phyloP scores from a whole-genome alignment of 2,888 invertebrate genomes.

The Hydraecia micacea region DNA sequence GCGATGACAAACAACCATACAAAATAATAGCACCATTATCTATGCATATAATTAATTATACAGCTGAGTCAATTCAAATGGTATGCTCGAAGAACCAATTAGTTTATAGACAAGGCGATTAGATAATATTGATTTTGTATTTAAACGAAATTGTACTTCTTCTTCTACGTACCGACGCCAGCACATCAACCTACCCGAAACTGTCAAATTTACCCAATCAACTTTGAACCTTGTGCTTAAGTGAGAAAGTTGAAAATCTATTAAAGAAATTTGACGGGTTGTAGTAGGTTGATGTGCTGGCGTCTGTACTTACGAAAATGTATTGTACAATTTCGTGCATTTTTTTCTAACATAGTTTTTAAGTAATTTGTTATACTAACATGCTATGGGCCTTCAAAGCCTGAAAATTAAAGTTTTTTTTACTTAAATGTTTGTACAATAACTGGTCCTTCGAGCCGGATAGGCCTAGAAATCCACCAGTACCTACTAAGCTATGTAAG shows the following conservation, averaged over 20 bases:
- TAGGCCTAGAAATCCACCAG: background rate
- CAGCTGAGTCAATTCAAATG: constrained; percentile 75
- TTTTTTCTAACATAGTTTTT: background rate
- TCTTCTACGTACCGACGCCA: no score
- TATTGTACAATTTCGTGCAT: background rate
- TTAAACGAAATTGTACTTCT: background rate
- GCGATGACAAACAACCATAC: constrained; percentile 22
- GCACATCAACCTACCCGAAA: no score
- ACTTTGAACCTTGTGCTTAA: no score
- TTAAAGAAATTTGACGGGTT: no score
- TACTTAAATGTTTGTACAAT: no score
- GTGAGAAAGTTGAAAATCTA: no score
- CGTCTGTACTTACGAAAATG: no score
- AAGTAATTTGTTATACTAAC: background rate
- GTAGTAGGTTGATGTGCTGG: no score
- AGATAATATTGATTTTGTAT: background rate
- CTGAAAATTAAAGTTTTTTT: background rate
- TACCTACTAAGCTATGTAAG: background rate
- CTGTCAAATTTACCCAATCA: no score
- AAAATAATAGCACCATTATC: constrained; percentile 62
- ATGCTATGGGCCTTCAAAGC: background rate
- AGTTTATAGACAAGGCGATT: background rate
- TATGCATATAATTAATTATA: constrained; percentile 50
- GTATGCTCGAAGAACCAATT: constrained; percentile 49
- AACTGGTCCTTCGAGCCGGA: background rate